Base-by-base conservation (phyloP, 2,888 invertebrate species). In the Linnaemya tessellans region DNA sequence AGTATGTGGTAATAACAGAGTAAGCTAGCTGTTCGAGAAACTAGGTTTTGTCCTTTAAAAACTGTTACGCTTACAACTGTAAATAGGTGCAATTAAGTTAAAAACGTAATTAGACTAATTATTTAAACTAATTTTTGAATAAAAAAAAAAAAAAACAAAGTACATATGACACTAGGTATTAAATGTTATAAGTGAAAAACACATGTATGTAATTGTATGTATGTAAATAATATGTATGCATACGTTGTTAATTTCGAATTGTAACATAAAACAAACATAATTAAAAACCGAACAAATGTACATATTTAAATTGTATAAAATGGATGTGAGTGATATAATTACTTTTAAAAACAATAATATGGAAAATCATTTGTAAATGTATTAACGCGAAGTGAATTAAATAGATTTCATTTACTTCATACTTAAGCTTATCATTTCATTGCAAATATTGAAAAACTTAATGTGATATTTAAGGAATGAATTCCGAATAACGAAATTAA, bases 61-160 rank as follows among this genome's bases (percentile, higher is more conserved):
- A 62, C 62, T 62, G 54, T 56, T 70, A 49, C 62, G 64, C 49
- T 64, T 82, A 75, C 56, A 75, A 84, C 84, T 84, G 84, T 13
- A 84, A 84, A 84, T 77, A 84, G n/a, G n/a, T n/a, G n/a, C 82
- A 84, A 75, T 84, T 78, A 84, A 84, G 74, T 74, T 62, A 84
- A 78, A 79, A 73, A 30, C 15, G 22, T 56, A 35, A 80, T 80
- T 65, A 80, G 56, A 58, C 38, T 74, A 38, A 18, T 43, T 62
- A 22, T 38, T 71, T 73, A 25, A 13, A 43, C 58, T 51, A n/a
- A 41, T 15, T 54, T 5, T 38, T 46, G 49, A 3, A 7, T 46
- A 15, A 4, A 15, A 11, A 38, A 62, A 64, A 51, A 62, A 49
- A 38, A 25, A 74, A 38, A 30, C 30, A 30, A 30, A 30, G 30